phyloP scores from a whole-genome alignment of 2,797 vertebrate species.

The Meda fulgida region DNA sequence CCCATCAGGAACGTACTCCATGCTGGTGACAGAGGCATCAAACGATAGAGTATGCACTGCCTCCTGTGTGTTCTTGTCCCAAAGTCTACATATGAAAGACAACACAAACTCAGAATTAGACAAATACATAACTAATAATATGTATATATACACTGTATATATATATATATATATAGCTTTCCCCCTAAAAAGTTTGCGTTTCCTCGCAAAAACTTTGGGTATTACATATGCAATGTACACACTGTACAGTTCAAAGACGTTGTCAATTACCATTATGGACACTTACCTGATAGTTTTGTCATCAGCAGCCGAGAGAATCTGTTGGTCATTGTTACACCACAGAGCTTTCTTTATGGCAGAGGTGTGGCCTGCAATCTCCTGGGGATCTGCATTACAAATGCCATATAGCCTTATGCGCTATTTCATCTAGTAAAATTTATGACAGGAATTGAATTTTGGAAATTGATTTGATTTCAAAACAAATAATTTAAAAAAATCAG shows the following conservation, averaged over 20 bases:
- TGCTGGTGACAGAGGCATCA: slow-evolving; percentile 93
- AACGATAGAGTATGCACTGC: slow-evolving; percentile 90
- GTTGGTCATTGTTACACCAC: slow-evolving; percentile 94
- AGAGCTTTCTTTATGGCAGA: slow-evolving; percentile 96
- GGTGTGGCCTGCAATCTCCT: slow-evolving; percentile 90
- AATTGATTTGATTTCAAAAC: neutral
- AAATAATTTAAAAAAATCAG: neutral
- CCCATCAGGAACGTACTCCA: slow-evolving; percentile 93
- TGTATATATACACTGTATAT: too few relatives aligned
- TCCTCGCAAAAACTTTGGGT: too few relatives aligned
- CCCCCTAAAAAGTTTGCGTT: too few relatives aligned
- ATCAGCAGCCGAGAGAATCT: slow-evolving; percentile 93
- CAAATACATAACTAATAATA: too few relatives aligned
- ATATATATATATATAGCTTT: too few relatives aligned
- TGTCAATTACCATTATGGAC: neutral
- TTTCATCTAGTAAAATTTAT: neutral
- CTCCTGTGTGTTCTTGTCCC: slow-evolving; percentile 89
- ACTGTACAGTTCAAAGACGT: neutral
- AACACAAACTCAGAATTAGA: neutral
- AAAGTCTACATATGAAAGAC: slow-evolving; percentile 75
- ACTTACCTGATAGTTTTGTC: slow-evolving; percentile 96
- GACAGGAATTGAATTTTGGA: neutral
- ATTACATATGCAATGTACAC: neutral
- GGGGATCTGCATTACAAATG: slow-evolving; percentile 80
- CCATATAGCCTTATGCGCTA: neutral